These are phyloP conservation scores for Hycleus phaleratus DNA, from an alignment of 1,140 invertebrate genomes.

Conservation along the genomic window DNA sequence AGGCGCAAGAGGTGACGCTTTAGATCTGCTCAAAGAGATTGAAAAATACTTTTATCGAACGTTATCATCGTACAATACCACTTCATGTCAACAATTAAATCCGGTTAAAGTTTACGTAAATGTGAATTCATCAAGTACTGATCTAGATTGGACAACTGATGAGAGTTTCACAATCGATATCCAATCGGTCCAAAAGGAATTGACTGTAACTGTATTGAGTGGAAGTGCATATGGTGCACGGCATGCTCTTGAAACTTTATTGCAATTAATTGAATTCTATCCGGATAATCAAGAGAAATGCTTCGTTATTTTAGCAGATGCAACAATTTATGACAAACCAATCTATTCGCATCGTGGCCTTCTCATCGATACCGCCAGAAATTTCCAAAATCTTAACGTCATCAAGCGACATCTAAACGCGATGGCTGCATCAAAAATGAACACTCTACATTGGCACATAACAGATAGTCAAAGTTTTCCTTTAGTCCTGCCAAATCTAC, in stretches of 20 bases:
- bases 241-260: constrained; percentile 68
- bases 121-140: constrained; percentile 42
- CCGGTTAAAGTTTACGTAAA: constrained; percentile 48
- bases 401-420: constrained; percentile 67
- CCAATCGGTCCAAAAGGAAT: constrained; percentile 43
- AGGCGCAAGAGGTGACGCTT: constrained; percentile 41
- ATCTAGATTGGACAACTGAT: constrained; percentile 54
- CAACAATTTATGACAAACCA: constrained; percentile 59
- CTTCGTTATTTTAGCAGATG: constrained; percentile 41
- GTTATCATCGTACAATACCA: constrained; percentile 51
- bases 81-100: constrained; percentile 44
- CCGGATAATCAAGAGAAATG: constrained; percentile 21
- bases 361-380: constrained; percentile 66
- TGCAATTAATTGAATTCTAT: constrained; percentile 53
- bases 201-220: constrained; percentile 51
- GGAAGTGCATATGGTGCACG: constrained; percentile 65
- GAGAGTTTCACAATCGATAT: constrained; percentile 57
- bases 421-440: constrained; percentile 76
- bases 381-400: constrained; percentile 58
- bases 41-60: constrained; percentile 45
- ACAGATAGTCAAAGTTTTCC: constrained; percentile 82
- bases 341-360: constrained; percentile 63
- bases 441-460: constrained; percentile 80
- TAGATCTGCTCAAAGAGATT: constrained; percentile 43
- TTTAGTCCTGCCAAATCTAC: constrained; percentile 60